Percentiles rank a stretch among this genome's conserved stretches.
Evolutionary conservation across 2,113 vertebrate genomes (phyloP).

Genomic region (Ranitomeya imitator): DNA sequence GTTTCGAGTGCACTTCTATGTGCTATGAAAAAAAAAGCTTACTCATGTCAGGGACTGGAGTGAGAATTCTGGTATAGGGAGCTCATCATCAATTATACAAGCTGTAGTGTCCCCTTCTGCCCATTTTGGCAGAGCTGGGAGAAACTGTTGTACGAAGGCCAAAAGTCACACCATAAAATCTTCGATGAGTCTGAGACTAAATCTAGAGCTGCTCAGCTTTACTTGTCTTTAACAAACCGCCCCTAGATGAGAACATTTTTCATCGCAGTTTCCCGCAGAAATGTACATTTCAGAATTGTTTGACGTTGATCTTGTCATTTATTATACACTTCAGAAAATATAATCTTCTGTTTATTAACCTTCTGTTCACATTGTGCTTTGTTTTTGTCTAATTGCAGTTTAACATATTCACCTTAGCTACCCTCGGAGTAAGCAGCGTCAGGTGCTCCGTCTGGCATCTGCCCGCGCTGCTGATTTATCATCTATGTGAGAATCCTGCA

Average conservation of each 20-base stretch:
- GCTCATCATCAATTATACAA: too few relatives aligned
- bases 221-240: not conserved
- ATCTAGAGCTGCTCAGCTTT: not conserved
- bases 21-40: too few relatives aligned
- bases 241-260: not conserved
- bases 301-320: not conserved
- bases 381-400: slow-evolving; percentile 10
- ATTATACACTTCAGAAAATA: not conserved
- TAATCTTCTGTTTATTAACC: slow-evolving; percentile 16
- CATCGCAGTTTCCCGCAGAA: not conserved
- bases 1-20: too few relatives aligned
- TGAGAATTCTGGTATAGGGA: too few relatives aligned
- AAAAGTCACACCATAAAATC: too few relatives aligned
- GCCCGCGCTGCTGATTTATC: slow-evolving; percentile 11
- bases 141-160: too few relatives aligned
- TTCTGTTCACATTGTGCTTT: slow-evolving; percentile 22
- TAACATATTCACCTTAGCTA: not conserved
- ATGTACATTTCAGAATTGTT: not conserved
- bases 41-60: too few relatives aligned
- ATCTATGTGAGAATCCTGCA: not conserved
- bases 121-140: too few relatives aligned
- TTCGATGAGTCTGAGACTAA: too few relatives aligned
- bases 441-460: slow-evolving; percentile 1
- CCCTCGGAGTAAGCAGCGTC: not conserved
- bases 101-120: too few relatives aligned